Conservation (phyloP, 2,113 vertebrate species). For the Synodontis membranacea region DNA sequence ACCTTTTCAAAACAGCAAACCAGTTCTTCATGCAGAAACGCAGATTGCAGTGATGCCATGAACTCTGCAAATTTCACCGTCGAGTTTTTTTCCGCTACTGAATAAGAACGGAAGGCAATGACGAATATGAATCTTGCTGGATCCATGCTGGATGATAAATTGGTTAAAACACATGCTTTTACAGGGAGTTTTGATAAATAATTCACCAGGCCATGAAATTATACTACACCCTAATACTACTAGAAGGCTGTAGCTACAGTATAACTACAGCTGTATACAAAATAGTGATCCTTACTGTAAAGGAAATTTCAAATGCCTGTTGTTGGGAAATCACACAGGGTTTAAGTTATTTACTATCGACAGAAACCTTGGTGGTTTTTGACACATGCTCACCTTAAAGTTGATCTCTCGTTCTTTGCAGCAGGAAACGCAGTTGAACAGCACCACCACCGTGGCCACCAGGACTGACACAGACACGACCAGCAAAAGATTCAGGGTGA, state of each 20-base stretch:
- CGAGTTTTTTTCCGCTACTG: no score
- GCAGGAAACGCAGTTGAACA: conserved; percentile 90
- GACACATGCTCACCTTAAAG: conserved; percentile 85
- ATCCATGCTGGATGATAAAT: no score
- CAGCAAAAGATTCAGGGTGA: conserved; percentile 71
- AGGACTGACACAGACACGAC: conserved; percentile 80
- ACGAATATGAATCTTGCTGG: no score
- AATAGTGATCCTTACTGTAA: neutral
- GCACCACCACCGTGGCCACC: conserved; percentile 77
- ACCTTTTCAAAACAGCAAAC: no score
- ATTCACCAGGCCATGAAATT: no score
- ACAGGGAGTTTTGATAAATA: no score
- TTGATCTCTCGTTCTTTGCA: conserved; percentile 95
- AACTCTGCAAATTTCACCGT: no score
- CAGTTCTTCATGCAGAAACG: no score
- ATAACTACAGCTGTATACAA: neutral
- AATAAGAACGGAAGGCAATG: no score
- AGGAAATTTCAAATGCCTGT: neutral
- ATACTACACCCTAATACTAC: no score
- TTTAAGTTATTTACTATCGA: neutral
- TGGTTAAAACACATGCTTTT: no score
- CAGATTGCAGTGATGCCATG: no score
- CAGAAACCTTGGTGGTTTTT: neutral
- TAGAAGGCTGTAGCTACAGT: neutral
- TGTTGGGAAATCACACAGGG: neutral